A percentile compares a stretch with the other conserved stretches of the same genome.
phyloP scores from a whole-genome alignment of 1,140 invertebrate species.

The Artemia franciscana region DNA sequence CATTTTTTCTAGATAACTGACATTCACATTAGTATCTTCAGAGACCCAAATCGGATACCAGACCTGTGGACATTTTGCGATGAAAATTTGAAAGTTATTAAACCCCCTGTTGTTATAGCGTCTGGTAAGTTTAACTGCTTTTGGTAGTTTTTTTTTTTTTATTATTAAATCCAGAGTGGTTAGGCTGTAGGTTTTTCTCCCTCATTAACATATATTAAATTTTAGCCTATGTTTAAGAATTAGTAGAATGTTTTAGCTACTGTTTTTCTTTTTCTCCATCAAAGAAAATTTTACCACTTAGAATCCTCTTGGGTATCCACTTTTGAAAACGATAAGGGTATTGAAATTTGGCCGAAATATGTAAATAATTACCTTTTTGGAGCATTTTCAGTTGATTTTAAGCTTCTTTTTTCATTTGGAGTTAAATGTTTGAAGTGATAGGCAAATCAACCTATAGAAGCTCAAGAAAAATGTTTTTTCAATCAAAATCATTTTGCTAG shows the following conservation, averaged over 20 bases:
- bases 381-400: too few species aligned
- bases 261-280: background rate
- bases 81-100: background rate
- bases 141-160: background rate
- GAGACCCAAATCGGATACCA: background rate
- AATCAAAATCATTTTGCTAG: too few species aligned
- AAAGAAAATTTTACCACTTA: too few species aligned
- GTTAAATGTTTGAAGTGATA: too few species aligned
- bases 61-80: background rate
- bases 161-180: background rate
- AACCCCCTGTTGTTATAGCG: background rate
- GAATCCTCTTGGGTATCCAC: too few species aligned
- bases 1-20: background rate
- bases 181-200: background rate
- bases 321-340: too few species aligned
- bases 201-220: background rate
- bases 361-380: too few species aligned
- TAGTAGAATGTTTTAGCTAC: background rate
- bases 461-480: too few species aligned
- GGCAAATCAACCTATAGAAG: too few species aligned
- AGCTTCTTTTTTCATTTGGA: too few species aligned
- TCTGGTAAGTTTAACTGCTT: background rate
- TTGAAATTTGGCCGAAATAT: too few species aligned
- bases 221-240: background rate
- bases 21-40: background rate